Percentiles rank a stretch among this genome's conserved stretches.
Conservation (phyloP, 30 jellyfish, hydroid and myxozoan species). For the Phacellophora camtschatica region DNA sequence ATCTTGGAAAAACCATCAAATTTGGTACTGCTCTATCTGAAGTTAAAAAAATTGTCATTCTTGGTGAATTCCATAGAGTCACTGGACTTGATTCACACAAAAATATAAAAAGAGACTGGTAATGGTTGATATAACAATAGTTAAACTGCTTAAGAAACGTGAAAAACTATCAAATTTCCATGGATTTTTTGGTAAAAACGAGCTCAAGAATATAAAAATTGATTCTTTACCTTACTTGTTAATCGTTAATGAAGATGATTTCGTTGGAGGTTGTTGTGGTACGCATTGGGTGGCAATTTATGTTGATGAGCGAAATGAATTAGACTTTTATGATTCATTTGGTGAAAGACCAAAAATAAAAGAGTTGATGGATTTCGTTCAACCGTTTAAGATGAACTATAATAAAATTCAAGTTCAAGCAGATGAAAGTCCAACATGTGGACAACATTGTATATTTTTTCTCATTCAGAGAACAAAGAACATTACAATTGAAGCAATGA, state of each 20-base stretch:
- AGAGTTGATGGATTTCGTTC: neutral
- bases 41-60: neutral
- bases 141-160: neutral
- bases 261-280: neutral
- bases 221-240: neutral
- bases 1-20: neutral
- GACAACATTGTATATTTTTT: neutral
- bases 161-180: neutral
- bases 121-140: conserved; percentile 12
- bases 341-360: neutral
- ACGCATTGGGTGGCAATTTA: neutral
- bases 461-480: neutral
- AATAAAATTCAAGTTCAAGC: neutral
- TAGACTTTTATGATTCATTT: neutral
- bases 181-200: neutral
- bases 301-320: neutral
- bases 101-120: neutral
- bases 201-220: neutral
- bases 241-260: neutral
- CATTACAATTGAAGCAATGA: neutral
- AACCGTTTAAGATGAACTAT: neutral
- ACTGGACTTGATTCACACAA: neutral
- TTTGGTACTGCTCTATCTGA: neutral
- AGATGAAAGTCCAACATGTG: neutral
- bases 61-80: conserved; percentile 8